Base-by-base conservation (phyloP, 1,140 invertebrate species). In the Anoplophora glabripennis region DNA sequence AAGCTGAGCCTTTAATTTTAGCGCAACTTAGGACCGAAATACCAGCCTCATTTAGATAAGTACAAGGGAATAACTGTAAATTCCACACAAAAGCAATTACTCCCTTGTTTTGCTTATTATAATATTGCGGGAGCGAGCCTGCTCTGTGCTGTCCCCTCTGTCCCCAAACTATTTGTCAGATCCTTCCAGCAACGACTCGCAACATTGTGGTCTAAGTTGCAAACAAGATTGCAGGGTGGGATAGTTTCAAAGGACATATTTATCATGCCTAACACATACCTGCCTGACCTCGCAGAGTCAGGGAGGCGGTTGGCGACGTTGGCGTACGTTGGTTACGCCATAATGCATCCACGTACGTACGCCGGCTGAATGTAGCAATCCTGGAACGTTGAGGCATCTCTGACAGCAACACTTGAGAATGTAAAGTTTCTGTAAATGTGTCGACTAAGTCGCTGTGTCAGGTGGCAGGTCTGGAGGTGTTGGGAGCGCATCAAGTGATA, bases 21-120 rank as follows among this genome's bases (percentile, higher is more conserved):
- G 21, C 21, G 5, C 21, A 28, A 28, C 21, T 28, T 28, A 28
- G 21, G 21, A 5, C 21, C 21, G 21, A 28, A 28, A 28, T 28
- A 28, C 3, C 21, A 28, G 21, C 5, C 21, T 28, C 21, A 28
- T 28, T 28, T 28, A 28, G 21, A 28, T 28, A 28, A 28, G 5
- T 28, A 46, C 44, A 17, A 21, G 44, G 44, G 28, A 15, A 46
- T 46, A 46, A 46, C 15, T 21, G 18, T 46, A 46, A 46, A 46
- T 46, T 28, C 44, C 28, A 10, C 44, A 46, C 44, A 46, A 46
- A 46, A 46, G 28, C 44, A 46, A 46, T 46, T 46, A 46, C 28
- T 12, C 44, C 44, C 8, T 7, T 11, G 17, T n/a, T 21, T 17
- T 11, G 17, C 44, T 46, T 18, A 46, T 40, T 46, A 46, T 46